Evolutionary conservation across 2,888 invertebrate species (phyloP), one percentile per base, ranked within the genome.

Genomic region (Axea sp.): DNA sequence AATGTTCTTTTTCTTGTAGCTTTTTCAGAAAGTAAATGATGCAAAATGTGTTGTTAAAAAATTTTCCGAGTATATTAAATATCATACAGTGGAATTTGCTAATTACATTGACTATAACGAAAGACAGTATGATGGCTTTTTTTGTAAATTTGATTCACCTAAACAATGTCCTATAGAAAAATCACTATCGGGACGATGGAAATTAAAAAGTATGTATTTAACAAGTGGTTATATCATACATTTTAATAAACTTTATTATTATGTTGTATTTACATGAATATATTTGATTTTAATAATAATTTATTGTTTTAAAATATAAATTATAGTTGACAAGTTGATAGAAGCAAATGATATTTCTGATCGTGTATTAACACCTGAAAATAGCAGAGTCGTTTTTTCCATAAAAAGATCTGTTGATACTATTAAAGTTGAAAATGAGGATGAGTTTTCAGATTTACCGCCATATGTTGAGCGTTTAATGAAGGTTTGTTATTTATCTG

Each of bases 181-280:
- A 43, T 82, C 83, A 15, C 75, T 83, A 22, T 83, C 83, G 1
- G 86, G 86, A 76, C 80, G 84, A 30, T 87, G 87, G 87, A 87
- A 85, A 55, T 86, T 87, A 33, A 79, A 82, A 60, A 84, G 87
- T 87, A 78, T 83, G 86, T 85, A 77, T 31, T 49, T 28, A 14
- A 45, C 14, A 33, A 3, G 14, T 33, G 14, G 1, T 11, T 33
- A n/a, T n/a, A n/a, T n/a, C n/a, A n/a, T n/a, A n/a, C n/a, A n/a
- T n/a, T n/a, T n/a, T n/a, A n/a, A n/a, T n/a, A n/a, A n/a, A n/a
- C n/a, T n/a, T n/a, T n/a, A n/a, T n/a, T n/a, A n/a, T n/a, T n/a
- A n/a, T n/a, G n/a, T n/a, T n/a, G n/a, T n/a, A n/a, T n/a, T n/a
- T n/a, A n/a, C n/a, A n/a, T n/a, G n/a, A n/a, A n/a, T n/a, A n/a